These are phyloP conservation scores for Halocynthia aurantium DNA, from an alignment of 23 tunicate genomes.

Conservation along the genomic window DNA sequence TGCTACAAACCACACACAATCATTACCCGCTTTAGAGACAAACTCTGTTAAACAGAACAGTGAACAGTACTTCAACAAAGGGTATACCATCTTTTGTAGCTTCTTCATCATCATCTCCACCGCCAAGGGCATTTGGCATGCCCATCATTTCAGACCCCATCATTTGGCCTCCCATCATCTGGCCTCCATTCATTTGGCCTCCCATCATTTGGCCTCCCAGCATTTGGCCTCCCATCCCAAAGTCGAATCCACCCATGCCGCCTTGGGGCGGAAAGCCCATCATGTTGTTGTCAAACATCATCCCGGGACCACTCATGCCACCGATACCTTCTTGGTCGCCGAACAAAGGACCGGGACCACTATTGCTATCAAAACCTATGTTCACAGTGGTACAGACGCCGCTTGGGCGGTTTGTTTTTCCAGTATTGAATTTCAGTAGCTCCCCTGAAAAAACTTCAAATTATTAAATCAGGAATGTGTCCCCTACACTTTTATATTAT, in stretches of 20 bases:
- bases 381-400: no score
- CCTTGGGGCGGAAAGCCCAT: slow-evolving; percentile 17
- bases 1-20: no score
- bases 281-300: slow-evolving; percentile 11
- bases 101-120: slow-evolving; percentile 6
- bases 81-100: not conserved
- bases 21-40: no score
- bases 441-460: no score
- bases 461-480: no score
- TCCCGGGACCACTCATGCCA: not conserved
- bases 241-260: slow-evolving; percentile 10
- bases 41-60: no score
- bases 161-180: not conserved
- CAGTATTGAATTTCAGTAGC: no score
- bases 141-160: not conserved
- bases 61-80: no score
- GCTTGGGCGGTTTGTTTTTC: no score
- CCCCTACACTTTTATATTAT: no score
- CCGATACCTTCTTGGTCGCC: not conserved
- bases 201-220: not conserved
- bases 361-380: no score
- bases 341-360: no score
- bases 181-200: not conserved
- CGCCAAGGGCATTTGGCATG: not conserved
- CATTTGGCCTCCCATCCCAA: slow-evolving; percentile 28